These are phyloP conservation scores for Osmerus eperlanus DNA, from an alignment of 2,113 vertebrate genomes.

Conservation along the genomic window DNA sequence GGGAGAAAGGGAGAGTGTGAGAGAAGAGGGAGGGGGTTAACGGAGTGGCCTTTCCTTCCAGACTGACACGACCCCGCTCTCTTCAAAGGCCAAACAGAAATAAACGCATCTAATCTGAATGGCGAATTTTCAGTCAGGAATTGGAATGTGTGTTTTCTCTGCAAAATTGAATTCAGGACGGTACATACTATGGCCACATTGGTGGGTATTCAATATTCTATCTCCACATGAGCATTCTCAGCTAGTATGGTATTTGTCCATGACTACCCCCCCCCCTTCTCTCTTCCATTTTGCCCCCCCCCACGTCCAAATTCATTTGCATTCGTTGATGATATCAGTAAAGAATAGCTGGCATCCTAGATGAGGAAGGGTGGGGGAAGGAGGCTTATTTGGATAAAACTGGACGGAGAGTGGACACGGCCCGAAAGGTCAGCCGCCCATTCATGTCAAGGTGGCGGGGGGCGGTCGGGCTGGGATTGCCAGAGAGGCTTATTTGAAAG, in stretches of 20 bases:
- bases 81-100: constrained; percentile 76
- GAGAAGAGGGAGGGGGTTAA: constrained; percentile 38
- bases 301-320: constrained; percentile 69
- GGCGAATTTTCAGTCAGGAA: constrained; percentile 63
- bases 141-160: constrained; percentile 53
- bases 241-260: constrained; percentile 62
- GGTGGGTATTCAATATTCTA: constrained; percentile 61
- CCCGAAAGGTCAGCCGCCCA: constrained; percentile 68
- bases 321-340: constrained; percentile 76
- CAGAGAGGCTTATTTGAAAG: constrained; percentile 72
- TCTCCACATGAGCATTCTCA: constrained; percentile 61
- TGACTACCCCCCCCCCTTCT: constrained; percentile 41
- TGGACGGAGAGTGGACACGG: constrained; percentile 74
- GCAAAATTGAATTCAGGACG: constrained; percentile 61
- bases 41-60: constrained; percentile 71
- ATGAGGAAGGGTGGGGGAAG: constrained; percentile 51
- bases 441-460: constrained; percentile 69
- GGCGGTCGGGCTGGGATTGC: constrained; percentile 55
- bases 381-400: constrained; percentile 65
- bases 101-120: constrained; percentile 71
- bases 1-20: constrained; percentile 39
- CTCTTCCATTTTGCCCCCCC: constrained; percentile 15
- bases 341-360: constrained; percentile 70
- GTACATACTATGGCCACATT: constrained; percentile 45
- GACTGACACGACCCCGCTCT: constrained; percentile 80